Evolutionary conservation across 2,797 vertebrate species (phyloP), one percentile per base, ranked within the genome.

Genomic region (Loris lydekkerianus): DNA sequence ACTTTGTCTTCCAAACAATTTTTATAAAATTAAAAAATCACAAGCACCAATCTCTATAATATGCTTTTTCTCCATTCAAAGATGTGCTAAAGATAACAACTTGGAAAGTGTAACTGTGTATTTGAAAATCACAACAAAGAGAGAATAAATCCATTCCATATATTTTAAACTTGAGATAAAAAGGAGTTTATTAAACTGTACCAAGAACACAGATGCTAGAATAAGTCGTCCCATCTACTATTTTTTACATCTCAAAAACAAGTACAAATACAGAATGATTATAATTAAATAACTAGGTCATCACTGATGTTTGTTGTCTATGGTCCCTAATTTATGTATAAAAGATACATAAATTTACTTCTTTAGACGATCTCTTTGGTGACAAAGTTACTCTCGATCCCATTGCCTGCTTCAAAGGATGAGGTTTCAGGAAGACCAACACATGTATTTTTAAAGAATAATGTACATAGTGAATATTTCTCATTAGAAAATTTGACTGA

Each of bases 121-220:
- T 88, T 53, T 97, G 27, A 72, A 96, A 87, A 90, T 81, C 49
- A 78, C 70, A 78, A 76, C 29, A 83, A 60, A 49, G 10, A 73
- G 23, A 86, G 11, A 77, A 34, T 63, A 84, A 75, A 92, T 67
- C 0, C 3, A 73, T 88, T 83, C 78, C 73, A 60, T 27, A 56
- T 65, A 86, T 61, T 91, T 91, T 82, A 7, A 76, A 70, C 29
- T 67, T 67, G 53, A 61, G 31, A 46, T 89, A 46, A 46, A 88
- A 31, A 83, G 78, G 37, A 11, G 5, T 43, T 77, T 80, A 6
- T 56, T 92, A 82, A 70, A 58, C 4, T 8, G n/a, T 73, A 7
- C 29, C 58, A 90, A 70, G 10, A 82, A 18, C 10, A 56, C 14
- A 77, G 7, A 13, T 81, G 34, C 1, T 60, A 75, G 23, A n/a